These are phyloP conservation scores for Echinops telfairi DNA, from an alignment of 2,113 vertebrate genomes.

Conservation along the genomic window DNA sequence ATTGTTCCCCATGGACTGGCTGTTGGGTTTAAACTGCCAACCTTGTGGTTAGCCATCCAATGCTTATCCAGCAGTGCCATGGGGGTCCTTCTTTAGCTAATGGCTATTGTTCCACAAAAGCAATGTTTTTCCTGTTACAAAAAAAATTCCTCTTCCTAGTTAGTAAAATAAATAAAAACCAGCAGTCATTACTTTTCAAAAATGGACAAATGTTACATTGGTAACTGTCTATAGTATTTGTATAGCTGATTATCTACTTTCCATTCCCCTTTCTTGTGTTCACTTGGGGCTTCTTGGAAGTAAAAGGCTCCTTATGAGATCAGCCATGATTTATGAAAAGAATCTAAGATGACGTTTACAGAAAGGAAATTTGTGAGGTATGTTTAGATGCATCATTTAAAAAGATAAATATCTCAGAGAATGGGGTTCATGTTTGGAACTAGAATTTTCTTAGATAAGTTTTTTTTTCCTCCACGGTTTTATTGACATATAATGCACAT, in stretches of 20 bases:
- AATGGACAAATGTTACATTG: background rate
- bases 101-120: constrained; percentile 8
- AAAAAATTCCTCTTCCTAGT: background rate
- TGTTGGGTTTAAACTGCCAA: no score
- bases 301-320: background rate
- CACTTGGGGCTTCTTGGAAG: background rate
- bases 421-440: background rate
- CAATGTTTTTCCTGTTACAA: background rate
- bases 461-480: no score
- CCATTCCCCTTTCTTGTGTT: background rate
- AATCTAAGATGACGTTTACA: background rate
- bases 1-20: no score
- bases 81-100: background rate
- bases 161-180: constrained; percentile 29
- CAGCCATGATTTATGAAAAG: background rate
- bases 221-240: background rate
- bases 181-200: background rate
- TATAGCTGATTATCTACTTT: background rate
- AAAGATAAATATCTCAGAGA: background rate
- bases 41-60: no score
- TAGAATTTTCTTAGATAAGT: background rate
- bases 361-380: constrained; percentile 28
- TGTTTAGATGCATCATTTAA: background rate
- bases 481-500: no score
- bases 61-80: no score